Base-by-base conservation (phyloP, 2,797 vertebrate species). In the Alfaro cultratus region DNA sequence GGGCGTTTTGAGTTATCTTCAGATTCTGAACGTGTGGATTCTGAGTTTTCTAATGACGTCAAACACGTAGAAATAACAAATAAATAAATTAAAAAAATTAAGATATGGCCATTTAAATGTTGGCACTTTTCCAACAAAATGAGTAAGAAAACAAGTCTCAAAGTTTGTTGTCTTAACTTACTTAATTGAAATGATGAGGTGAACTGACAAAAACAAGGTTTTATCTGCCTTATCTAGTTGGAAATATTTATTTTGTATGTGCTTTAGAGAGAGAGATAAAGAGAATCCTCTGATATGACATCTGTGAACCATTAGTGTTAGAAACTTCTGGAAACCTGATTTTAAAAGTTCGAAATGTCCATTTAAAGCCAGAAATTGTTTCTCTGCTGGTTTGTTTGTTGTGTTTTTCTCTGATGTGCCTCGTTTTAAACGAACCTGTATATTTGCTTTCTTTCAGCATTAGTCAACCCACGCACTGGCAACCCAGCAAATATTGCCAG, bases 401-500 rank as follows among this genome's bases (percentile, higher is more conserved):
- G 57, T 13, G 8, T 60, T 12, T 60, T 15, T 31, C n/a, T 60
- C 53, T 1, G 11, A 31, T 21, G 6, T 31, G 62, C 45, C 13
- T 26, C 1, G 46, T 74, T 41, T 47, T 70, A 31, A 72, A 15
- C 36, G 36, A 12, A 57, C 10, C 11, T 64, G 31, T 21, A 36
- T 72, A 9, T 78, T 10, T 3, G 34, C 29, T 55, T 16, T 15
- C 55, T 43, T 82, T 70, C 26, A 41, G 41, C 68, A 80, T 85
- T 8, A 39, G 8, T 88, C 75, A 75, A 51, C 21, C 49, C 49
- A 51, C 21, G 1, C 47, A 49, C 47, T 49, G 47, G 47, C 47
- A 21, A 49, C 47, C 8, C 21, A 76, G 73, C 62, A 74, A 87
- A 81, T 36, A 68, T n/a, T 83, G 76, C 80, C 76, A 80, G n/a